Base-by-base conservation (phyloP, 2,888 invertebrate genomes). In the Leptinotarsa peninsularis region DNA sequence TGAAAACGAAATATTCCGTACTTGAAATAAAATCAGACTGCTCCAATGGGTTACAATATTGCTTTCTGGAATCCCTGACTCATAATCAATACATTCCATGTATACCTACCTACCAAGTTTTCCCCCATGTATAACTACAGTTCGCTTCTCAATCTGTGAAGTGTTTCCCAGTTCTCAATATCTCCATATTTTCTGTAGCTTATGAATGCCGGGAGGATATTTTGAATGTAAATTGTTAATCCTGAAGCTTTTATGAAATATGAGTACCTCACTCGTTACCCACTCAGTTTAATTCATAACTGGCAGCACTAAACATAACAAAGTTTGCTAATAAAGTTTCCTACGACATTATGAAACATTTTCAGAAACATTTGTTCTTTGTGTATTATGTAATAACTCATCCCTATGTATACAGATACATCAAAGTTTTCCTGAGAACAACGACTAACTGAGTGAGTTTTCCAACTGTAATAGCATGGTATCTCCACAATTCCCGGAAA, bases 201-300 rank as follows among this genome's bases (percentile, higher is more conserved):
- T 43, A 43, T 43, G 43, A 43, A 3, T 10, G 7, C 43, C 43
- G 10, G 43, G 43, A 7, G 43, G 43, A 43, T 43, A 43, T 43
- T 43, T 13, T 43, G 43, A 43, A 43, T 43, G 63, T 15, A 63
- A 17, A 63, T 63, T 63, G 63, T 63, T 63, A 17, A n/a, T 33
- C 4, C 27, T 17, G n/a, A 63, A 43, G 63, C 18, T 43, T 63
- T 63, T 43, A 43, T n/a, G 63, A 17, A 43, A 63, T 63, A 33
- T 63, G 27, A 63, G 43, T 63, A 63, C 17, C 43, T 63, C 10
- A 33, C 33, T n/a, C 63, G 17, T 63, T 63, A 63, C 43, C 21
- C 33, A n/a, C 63, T 63, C 43, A 63, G 63, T 63, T 33, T n/a
- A 63, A 63, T 63, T 63, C 33, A n/a, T 63, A 63, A 63, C 63